Evolutionary conservation across 2,113 vertebrate genomes (phyloP), one percentile per base, ranked within the genome.

Genomic region (Excalfactoria chinensis): DNA sequence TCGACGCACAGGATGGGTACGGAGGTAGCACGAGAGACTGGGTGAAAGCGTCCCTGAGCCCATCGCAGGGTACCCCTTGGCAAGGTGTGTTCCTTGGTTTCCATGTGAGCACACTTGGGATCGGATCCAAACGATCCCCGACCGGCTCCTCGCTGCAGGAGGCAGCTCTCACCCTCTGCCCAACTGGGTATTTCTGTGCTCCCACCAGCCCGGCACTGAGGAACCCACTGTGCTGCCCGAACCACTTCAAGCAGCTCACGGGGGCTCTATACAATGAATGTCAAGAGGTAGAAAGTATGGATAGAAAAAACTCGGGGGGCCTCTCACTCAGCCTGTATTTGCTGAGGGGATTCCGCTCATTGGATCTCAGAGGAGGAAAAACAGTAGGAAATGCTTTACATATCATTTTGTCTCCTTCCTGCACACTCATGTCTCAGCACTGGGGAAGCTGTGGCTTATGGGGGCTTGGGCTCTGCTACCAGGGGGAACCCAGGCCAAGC

Each of bases 251-350:
- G 17, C 0, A 2, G 46, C 82, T 44, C 1, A 13, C n/a, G 16
- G 73, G 3, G 1, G 63, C 62, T 66, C 21, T 1, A 56, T 1
- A 56, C 69, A 16, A 46, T 0, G 35, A 46, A 35, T 0, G 9
- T 35, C 59, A 79, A 74, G 91, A 92, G 91, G 96, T 94, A 96
- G 91, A 96, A 90, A 88, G 37, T 23, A 71, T 62, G 46, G 34
- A 41, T 37, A 82, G 84, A 48, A 81, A 49, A 66, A 84, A 71
- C 74, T 25, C 1, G 41, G 3, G 0, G 85, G 75, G 72, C 44
- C 77, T 64, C 88, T 76, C 3, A 2, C 78, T 43, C 72, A n/a
- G 83, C 56, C 63, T 48, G 46, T 16, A 19, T 35, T 74, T 37
- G 51, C 72, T 59, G 68, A 74, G 46, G 44, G 69, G 64, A 53